phyloP scores from a whole-genome alignment of 2,113 vertebrate species.

The Alces alces region DNA sequence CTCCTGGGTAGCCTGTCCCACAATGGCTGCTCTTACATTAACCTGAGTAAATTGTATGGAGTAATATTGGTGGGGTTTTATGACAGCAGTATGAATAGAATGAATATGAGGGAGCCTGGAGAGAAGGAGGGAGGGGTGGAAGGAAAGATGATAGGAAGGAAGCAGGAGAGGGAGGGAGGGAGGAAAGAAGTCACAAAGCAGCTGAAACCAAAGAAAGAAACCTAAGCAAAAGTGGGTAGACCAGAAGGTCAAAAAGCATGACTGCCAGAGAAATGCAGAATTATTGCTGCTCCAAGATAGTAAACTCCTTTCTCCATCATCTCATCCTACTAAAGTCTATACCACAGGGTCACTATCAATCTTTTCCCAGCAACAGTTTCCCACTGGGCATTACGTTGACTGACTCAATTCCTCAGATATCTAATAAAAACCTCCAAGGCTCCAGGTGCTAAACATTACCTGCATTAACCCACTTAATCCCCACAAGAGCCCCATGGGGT shows the following conservation, averaged over 20 bases:
- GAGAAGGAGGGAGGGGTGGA: too few species aligned
- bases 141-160: not conserved
- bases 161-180: too few species aligned
- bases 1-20: not conserved
- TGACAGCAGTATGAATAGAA: not conserved
- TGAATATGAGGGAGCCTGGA: not conserved
- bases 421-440: not conserved
- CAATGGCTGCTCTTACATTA: not conserved
- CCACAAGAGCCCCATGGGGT: not conserved
- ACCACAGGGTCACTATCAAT: not conserved
- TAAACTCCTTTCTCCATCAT: not conserved
- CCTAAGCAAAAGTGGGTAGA: not conserved
- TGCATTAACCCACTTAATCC: not conserved
- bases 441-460: not conserved
- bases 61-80: not conserved
- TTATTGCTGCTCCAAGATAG: too few species aligned
- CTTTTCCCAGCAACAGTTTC: not conserved
- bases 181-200: not conserved
- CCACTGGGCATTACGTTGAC: too few species aligned
- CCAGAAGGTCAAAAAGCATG: not conserved
- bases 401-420: not conserved
- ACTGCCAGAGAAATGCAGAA: not conserved
- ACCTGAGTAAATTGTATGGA: not conserved
- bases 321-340: not conserved
- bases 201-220: not conserved